Conservation (phyloP, 2,113 vertebrate genomes). For the Podarcis raffonei region DNA sequence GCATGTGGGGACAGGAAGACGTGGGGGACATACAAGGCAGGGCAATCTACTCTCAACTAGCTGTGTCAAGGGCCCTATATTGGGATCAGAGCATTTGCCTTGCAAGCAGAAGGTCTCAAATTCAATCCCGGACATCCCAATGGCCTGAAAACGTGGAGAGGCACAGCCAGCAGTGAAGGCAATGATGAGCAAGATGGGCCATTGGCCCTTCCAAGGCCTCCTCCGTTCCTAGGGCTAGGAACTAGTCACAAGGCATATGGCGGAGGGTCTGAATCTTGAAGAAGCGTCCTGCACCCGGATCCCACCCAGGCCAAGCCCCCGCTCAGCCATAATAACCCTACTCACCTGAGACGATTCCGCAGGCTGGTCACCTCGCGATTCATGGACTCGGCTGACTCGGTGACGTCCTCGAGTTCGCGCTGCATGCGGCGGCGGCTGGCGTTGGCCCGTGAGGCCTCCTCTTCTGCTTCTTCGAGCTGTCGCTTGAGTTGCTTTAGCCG, state of each 20-base stretch:
- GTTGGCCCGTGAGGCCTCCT: conserved; percentile 84
- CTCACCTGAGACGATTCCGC: conserved; percentile 85
- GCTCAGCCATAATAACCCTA: background rate
- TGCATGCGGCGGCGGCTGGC: conserved; percentile 83
- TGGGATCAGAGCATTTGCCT: no score
- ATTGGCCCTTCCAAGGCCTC: no score
- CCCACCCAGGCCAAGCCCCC: background rate
- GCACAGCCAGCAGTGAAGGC: no score
- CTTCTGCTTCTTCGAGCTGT: conserved; percentile 88
- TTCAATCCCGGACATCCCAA: no score
- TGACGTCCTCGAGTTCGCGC: conserved; percentile 86
- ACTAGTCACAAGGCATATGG: background rate
- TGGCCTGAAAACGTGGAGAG: no score
- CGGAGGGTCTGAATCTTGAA: no score
- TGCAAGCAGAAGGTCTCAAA: no score
- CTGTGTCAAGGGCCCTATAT: no score
- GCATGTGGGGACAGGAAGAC: background rate
- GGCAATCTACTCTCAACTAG: background rate
- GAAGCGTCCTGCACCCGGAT: no score
- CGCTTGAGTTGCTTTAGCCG: conserved; percentile 87
- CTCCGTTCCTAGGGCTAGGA: background rate
- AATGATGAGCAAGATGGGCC: no score
- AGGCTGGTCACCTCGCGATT: conserved; percentile 86
- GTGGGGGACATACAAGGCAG: background rate
- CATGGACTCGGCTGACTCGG: conserved; percentile 80